These are phyloP conservation scores for Drosophila orosa DNA, from an alignment of 1,140 invertebrate species.

Conservation along the genomic window DNA sequence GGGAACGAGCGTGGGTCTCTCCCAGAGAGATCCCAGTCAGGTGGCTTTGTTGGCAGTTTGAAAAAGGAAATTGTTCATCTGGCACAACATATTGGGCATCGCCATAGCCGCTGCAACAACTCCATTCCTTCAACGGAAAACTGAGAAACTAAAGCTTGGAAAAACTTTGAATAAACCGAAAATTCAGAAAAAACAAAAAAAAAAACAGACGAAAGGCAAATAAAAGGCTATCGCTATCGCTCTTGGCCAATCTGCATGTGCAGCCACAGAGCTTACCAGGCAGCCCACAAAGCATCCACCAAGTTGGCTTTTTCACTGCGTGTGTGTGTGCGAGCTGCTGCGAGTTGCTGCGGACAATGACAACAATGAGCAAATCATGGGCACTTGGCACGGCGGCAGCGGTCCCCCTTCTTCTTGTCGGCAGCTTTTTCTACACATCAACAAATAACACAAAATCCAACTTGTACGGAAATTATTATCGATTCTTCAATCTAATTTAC, in stretches of 20 bases:
- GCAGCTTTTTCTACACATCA: conserved; percentile 17
- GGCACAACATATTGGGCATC: conserved; percentile 61
- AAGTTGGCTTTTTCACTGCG: conserved; percentile 19
- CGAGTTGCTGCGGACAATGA: conserved; percentile 58
- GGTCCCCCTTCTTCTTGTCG: conserved; percentile 20
- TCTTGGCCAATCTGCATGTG: conserved; percentile 78
- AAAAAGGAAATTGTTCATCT: conserved; percentile 79
- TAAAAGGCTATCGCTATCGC: conserved; percentile 81
- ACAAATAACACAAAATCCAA: conserved; percentile 19
- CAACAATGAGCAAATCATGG: conserved; percentile 81
- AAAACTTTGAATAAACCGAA: conserved; percentile 20
- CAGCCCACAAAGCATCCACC: conserved; percentile 20
- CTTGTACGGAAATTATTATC: conserved; percentile 11
- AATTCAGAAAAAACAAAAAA: conserved; percentile 14
- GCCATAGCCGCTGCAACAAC: conserved; percentile 40
- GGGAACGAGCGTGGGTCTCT: conserved; percentile 42
- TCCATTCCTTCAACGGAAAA: conserved; percentile 43
- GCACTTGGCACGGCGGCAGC: conserved; percentile 60
- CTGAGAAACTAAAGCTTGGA: conserved; percentile 6
- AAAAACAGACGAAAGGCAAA: conserved; percentile 50
- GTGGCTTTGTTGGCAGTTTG: conserved; percentile 50
- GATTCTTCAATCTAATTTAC: conserved; percentile 25
- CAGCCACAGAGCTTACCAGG: conserved; percentile 18
- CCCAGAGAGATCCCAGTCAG: conserved; percentile 20
- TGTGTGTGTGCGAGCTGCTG: conserved; percentile 11